phyloP scores from a whole-genome alignment of 2,888 invertebrate species.

The Hirtodrosophila duncani region DNA sequence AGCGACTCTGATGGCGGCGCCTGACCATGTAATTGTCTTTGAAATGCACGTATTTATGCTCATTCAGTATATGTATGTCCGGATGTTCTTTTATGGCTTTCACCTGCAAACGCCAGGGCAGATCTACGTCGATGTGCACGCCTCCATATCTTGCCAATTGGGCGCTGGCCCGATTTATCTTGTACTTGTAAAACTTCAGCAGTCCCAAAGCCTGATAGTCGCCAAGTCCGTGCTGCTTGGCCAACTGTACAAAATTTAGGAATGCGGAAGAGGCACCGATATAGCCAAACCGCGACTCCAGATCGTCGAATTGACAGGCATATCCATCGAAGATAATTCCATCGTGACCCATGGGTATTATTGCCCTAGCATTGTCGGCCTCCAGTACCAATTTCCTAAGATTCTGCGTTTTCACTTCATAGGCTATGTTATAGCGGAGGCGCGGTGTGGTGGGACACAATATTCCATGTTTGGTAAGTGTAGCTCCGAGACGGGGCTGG shows the following conservation, averaged over 20 bases:
- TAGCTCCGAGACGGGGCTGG: too few relatives aligned
- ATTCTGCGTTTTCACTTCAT: neutral
- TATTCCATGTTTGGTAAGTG: neutral
- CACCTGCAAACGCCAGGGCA: slow-evolving; percentile 21
- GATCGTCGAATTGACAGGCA: too few relatives aligned
- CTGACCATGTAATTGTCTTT: neutral
- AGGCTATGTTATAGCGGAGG: neutral
- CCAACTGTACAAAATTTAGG: slow-evolving; percentile 4
- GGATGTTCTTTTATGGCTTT: slow-evolving; percentile 14
- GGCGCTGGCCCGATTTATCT: neutral
- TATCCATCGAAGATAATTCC: neutral
- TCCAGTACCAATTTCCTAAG: too few relatives aligned
- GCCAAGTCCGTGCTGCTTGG: slow-evolving; percentile 4
- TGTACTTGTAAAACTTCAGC: slow-evolving; percentile 14
- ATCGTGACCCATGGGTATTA: neutral
- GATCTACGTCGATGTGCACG: slow-evolving; percentile 20
- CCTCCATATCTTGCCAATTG: slow-evolving; percentile 8
- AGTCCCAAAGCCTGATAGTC: slow-evolving; percentile 26
- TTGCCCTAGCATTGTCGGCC: too few relatives aligned
- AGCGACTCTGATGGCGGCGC: neutral
- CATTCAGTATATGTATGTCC: neutral
- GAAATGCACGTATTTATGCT: neutral
- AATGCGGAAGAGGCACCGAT: too few relatives aligned
- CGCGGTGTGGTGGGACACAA: neutral
- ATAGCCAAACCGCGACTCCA: too few relatives aligned